Base-by-base conservation (phyloP, 2,113 vertebrate genomes). In the Gorsachius goisagi region DNA sequence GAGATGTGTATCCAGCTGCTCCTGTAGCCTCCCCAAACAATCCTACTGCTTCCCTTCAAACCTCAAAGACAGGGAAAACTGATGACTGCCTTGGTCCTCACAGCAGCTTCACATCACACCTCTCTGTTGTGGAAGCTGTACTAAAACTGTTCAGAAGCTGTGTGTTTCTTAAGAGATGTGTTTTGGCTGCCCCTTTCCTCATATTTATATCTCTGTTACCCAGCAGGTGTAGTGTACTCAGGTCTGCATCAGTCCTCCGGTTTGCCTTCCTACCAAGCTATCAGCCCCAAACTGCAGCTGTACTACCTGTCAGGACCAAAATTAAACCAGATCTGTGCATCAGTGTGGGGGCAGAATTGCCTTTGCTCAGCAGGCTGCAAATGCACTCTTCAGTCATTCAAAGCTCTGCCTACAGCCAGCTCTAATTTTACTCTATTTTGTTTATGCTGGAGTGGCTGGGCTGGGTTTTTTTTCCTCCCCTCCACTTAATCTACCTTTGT, bases 371-470 rank as follows among this genome's bases (percentile, higher is more conserved):
- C 81, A 75, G 91, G 88, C 69, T 91, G 83, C 93, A 92, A 87
- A 88, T 91, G 62, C 83, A 81, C 93, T 93, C 89, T 73, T 81
- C 94, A 93, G 78, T 88, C 86, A 93, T 82, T 94, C 96, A 92
- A 35, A 96, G 49, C 72, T 93, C 93, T 94, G 96, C 94, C 87
- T 66, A 89, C 81, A 91, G 93, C 68, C 82, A 89, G 84, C 83
- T 93, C 93, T 89, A 95, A 90, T 91, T 82, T 93, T 96, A 92
- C 73, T 80, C 50, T 60, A 22, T 80, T 88, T 91, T 79, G 93
- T 97, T 97, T 97, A 91, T 94, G 74, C 67, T 95, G 49, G 64
- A 85, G 81, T 93, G 81, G 75, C 72, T 89, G n/a, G 52, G 37
- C 35, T 93, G 64, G 27, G 72, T 21, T 74, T 77, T 93, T 83